phyloP scores from a whole-genome alignment of 2,888 invertebrate species.

The Lithodes maja region DNA sequence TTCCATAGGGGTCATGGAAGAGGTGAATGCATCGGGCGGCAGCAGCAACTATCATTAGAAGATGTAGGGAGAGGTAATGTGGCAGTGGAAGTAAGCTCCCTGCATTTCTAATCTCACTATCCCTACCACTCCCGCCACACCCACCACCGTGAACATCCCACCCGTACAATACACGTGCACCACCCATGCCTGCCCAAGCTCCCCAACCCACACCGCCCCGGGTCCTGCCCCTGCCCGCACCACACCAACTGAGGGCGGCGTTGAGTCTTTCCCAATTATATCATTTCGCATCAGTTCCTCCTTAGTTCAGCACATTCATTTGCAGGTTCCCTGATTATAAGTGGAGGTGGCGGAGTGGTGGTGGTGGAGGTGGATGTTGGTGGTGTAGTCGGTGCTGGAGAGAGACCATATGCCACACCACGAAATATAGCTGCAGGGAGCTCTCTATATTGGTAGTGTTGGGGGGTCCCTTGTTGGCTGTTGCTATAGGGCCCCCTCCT shows the following conservation, averaged over 20 bases:
- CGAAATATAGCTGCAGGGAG: slow-evolving; percentile 66
- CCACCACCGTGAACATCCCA: slow-evolving; percentile 87
- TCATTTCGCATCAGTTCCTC: no score
- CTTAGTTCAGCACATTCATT: neutral
- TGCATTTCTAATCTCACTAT: slow-evolving; percentile 88
- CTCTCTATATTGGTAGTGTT: slow-evolving; percentile 56
- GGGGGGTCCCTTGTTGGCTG: neutral
- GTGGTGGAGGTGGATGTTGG: slow-evolving; percentile 52
- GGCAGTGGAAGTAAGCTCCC: slow-evolving; percentile 90
- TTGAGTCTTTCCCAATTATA: neutral
- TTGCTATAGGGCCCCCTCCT: neutral
- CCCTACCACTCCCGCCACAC: slow-evolving; percentile 89
- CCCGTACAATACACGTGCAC: slow-evolving; percentile 92
- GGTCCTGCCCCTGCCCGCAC: slow-evolving; percentile 49
- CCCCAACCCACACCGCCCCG: slow-evolving; percentile 72
- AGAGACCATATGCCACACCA: slow-evolving; percentile 66
- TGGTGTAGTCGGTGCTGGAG: slow-evolving; percentile 46
- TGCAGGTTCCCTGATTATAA: neutral
- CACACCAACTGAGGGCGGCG: slow-evolving; percentile 23
- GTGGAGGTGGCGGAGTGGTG: slow-evolving; percentile 27
- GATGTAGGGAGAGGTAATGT: slow-evolving; percentile 90
- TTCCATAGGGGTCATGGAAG: slow-evolving; percentile 94
- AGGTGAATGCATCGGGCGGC: slow-evolving; percentile 89
- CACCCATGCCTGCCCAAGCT: slow-evolving; percentile 87
- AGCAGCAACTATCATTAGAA: slow-evolving; percentile 88